Evolutionary conservation across 2,888 invertebrate genomes (phyloP).

Genomic region (Aplocera efformata): DNA sequence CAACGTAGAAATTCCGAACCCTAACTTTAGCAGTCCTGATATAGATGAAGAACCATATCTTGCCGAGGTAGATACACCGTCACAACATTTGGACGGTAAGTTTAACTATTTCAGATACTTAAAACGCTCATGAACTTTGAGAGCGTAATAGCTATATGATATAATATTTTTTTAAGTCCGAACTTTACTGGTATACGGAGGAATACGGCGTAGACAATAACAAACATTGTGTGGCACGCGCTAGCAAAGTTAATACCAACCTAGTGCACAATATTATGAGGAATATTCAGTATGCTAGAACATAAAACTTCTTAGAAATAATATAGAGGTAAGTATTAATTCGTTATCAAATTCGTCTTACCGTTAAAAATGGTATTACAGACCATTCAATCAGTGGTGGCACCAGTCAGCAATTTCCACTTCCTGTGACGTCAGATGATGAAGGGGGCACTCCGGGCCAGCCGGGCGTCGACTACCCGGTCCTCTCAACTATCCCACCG

Average conservation of each 20-base stretch:
- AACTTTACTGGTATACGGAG: too few relatives aligned
- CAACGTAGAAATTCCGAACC: conserved; percentile 6
- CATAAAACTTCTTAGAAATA: too few relatives aligned
- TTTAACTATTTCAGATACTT: background rate
- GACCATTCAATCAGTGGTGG: conserved; percentile 45
- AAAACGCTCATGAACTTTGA: too few relatives aligned
- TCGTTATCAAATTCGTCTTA: too few relatives aligned
- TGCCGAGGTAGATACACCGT: conserved; percentile 57
- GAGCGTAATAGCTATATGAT: too few relatives aligned
- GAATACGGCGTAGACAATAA: too few relatives aligned
- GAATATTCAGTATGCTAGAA: too few relatives aligned
- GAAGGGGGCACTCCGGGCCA: conserved; percentile 83
- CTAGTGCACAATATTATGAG: too few relatives aligned
- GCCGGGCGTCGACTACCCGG: conserved; percentile 91
- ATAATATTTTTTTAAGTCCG: too few relatives aligned
- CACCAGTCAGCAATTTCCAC: conserved; percentile 65
- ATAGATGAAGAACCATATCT: conserved; percentile 60
- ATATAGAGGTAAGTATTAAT: too few relatives aligned
- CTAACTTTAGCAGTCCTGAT: conserved; percentile 36
- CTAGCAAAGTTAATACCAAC: too few relatives aligned
- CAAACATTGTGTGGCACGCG: too few relatives aligned
- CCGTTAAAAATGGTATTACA: conserved; percentile 25
- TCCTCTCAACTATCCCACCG: conserved; percentile 85
- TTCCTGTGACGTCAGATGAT: conserved; percentile 67
- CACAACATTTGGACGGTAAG: conserved; percentile 71